phyloP scores from a whole-genome alignment of 2,888 invertebrate species.

The Clunio marinus region DNA sequence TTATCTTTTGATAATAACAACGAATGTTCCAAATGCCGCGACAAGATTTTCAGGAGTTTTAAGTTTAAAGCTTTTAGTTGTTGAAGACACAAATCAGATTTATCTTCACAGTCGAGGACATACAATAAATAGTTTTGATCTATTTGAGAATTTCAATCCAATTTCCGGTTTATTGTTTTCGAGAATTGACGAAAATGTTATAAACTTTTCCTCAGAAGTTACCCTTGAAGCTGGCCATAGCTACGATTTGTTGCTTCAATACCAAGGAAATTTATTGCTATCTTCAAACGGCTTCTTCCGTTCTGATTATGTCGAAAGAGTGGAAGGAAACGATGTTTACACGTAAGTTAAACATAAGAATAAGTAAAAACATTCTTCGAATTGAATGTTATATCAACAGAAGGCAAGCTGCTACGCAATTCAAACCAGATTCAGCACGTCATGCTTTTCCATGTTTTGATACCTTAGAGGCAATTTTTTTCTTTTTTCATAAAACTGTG shows the following conservation, averaged over 20 bases:
- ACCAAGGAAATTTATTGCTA: not conserved
- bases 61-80: not conserved
- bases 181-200: not conserved
- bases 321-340: not conserved
- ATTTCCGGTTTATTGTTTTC: not conserved
- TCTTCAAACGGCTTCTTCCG: not conserved
- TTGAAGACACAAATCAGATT: not conserved
- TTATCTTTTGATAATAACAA: not conserved
- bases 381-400: not conserved
- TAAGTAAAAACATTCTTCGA: not conserved
- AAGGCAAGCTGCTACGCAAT: constrained; percentile 11
- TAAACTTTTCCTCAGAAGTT: not conserved
- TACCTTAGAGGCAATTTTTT: too few species aligned
- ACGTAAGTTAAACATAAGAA: not conserved
- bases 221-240: not conserved
- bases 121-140: not conserved
- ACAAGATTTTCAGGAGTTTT: not conserved
- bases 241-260: not conserved
- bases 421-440: not conserved
- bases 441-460: constrained; percentile 1
- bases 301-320: not conserved
- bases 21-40: not conserved
- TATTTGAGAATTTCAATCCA: not conserved
- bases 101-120: not conserved
- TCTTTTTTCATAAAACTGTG: too few species aligned